These are phyloP conservation scores for Leucania comma DNA, from an alignment of 2,888 invertebrate genomes.

Conservation along the genomic window DNA sequence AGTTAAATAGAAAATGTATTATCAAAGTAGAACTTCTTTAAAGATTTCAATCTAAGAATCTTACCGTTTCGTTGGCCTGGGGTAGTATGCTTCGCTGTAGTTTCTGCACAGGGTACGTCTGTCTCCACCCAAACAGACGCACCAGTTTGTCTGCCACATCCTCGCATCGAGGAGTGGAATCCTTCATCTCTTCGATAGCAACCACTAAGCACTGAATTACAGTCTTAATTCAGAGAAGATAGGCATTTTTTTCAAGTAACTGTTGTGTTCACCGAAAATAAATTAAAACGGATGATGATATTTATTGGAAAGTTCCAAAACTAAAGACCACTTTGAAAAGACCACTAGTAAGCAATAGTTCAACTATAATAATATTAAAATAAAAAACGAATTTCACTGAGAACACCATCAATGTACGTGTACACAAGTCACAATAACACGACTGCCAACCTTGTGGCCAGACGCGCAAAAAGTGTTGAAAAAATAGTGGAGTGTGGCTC, in stretches of 20 bases:
- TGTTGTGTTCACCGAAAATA: slow-evolving; percentile 48
- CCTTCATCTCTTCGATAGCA: slow-evolving; percentile 86
- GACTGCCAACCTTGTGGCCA: slow-evolving; percentile 69
- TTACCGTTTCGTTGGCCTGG: slow-evolving; percentile 74
- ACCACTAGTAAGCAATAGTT: slow-evolving; percentile 6
- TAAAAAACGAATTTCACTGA: slow-evolving; percentile 53
- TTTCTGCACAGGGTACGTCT: slow-evolving; percentile 95
- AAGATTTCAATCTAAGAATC: slow-evolving; percentile 4
- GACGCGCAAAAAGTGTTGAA: slow-evolving; percentile 74
- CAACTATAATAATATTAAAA: slow-evolving; percentile 1
- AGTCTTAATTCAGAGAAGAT: slow-evolving; percentile 46
- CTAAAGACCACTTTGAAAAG: slow-evolving; percentile 1
- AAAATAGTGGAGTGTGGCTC: slow-evolving; percentile 51
- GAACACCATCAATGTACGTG: slow-evolving; percentile 37
- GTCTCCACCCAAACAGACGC: slow-evolving; percentile 95
- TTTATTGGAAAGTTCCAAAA: slow-evolving; percentile 15
- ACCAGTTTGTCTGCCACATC: slow-evolving; percentile 95
- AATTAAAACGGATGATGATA: slow-evolving; percentile 18
- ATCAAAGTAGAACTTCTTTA: background rate
- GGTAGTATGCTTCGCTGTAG: slow-evolving; percentile 92
- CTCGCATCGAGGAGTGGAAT: slow-evolving; percentile 92
- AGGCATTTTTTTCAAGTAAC: slow-evolving; percentile 51
- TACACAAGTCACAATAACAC: slow-evolving; percentile 62
- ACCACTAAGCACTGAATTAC: slow-evolving; percentile 60
- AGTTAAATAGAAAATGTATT: background rate